Base-by-base conservation (phyloP, 2,888 invertebrate species). In the Thymelicus lineola region DNA sequence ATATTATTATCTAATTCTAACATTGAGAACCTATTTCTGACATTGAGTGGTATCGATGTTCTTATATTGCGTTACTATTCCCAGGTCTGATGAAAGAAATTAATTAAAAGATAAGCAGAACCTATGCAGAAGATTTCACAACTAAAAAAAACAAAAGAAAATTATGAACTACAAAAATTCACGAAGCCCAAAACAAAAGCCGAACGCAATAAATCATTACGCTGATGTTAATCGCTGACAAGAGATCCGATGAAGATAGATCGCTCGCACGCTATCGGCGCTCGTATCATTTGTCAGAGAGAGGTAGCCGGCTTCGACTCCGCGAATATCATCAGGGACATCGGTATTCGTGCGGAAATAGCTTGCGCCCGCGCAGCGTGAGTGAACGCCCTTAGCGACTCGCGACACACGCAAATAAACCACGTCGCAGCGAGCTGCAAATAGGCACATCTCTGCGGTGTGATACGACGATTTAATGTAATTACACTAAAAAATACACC, bases 321-420 rank as follows among this genome's bases (percentile, higher is more conserved):
- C 66, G 72, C 70, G 71, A 74, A 74, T 75, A 75, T 75, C 74
- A 72, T 70, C 73, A 65, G 62, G 70, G 75, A 77, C 73, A 75
- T 77, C 75, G 83, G 79, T 75, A 80, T 80, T 76, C 74, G 80
- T 73, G 76, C 75, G 75, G 75, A 75, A 75, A 70, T 74, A 72
- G 73, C 63, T 74, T 67, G 71, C 72, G 74, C 75, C 69, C 69
- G 71, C 72, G 73, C 67, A 70, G 58, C 65, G 69, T 79, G 86
- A 86, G 92, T 92, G 91, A 93, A 91, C 84, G 92, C 79, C 91
- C 92, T 85, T 84, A 75, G 80, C 81, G 89, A 85, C 89, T 82
- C 89, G 91, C 90, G 89, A 88, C 88, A 82, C 78, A 85, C 87
- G 88, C 87, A 91, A 92, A 93, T 91, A 91, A 88, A 89, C 86